Evolutionary conservation across 2,113 vertebrate species (phyloP), one percentile per base, ranked within the genome.

Genomic region (Solenodon paradoxus): DNA sequence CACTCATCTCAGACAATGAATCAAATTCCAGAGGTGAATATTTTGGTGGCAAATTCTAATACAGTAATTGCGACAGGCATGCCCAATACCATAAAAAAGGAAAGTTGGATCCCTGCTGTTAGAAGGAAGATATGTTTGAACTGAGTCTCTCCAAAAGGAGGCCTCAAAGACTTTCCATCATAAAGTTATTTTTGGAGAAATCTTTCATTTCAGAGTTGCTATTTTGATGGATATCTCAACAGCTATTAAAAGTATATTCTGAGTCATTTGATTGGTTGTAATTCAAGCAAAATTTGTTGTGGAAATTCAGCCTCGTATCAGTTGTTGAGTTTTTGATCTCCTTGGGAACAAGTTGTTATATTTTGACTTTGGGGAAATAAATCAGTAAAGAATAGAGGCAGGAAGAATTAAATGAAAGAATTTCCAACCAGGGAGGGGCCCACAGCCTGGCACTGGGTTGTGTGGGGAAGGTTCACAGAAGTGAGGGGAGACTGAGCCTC

Each of bases 381-480:
- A 47, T 2, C 30, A 51, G n/a, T 12, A 16, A 38, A n/a, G 71
- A 47, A 32, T 0, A 35, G 45, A 51, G 42, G 30, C 6, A 13
- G 94, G 32, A 5, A 2, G 9, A 22, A 26, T 1, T 12, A 5
- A 5, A 5, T 7, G 9, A 45, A 3, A 15, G 9, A 3, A 0
- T 6, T 12, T 3, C 35, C 68, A 38, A 24, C 6, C 8, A 22
- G 63, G 0, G 7, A n/a, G 51, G 55, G 77, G 4, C 1, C 1
- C 3, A 0, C 0, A 10, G 57, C 19, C 30, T 10, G 22, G 24
- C 1, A 8, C 71, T 69, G 26, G 16, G 20, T 19, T n/a, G 0
- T 0, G 12, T 38, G 38, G 32, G 22, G 20, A 22, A 16, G n/a
- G 3, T 0, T 4, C 5, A 0, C 1, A 2, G n/a, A 13, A 17